Percentiles rank a stretch among this genome's conserved stretches.
Evolutionary conservation across 2,797 vertebrate genomes (phyloP).

Genomic region (Discoglossus pictus): DNA sequence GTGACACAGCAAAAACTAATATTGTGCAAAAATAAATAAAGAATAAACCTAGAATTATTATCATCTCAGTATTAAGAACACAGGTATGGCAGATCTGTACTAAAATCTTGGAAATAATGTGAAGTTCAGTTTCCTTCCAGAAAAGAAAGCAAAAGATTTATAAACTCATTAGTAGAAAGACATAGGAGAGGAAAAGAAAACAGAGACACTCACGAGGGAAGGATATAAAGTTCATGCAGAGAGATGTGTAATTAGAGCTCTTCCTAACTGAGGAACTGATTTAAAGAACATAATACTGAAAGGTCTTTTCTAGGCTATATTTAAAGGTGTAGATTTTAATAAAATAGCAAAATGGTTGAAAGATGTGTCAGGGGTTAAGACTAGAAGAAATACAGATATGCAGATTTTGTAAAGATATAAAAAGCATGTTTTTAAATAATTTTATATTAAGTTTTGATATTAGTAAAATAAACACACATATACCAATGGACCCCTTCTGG

Average conservation of each 20-base stretch:
- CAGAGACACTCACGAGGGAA: constrained; percentile 29
- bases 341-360: no score
- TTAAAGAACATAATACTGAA: constrained; percentile 26
- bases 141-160: constrained; percentile 35
- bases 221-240: constrained; percentile 33
- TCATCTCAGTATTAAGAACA: constrained; percentile 11
- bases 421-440: no score
- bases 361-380: no score
- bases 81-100: constrained; percentile 2
- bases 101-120: constrained; percentile 2
- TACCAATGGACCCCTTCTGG: no score
- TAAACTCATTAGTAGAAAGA: constrained; percentile 43
- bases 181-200: constrained; percentile 35
- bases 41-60: constrained; percentile 6
- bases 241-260: constrained; percentile 42
- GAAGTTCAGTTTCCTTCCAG: background rate
- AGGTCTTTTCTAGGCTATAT: background rate
- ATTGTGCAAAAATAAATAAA: constrained; percentile 19
- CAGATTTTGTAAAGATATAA: no score
- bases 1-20: constrained; percentile 28
- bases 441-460: no score
- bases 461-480: no score
- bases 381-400: no score
- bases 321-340: constrained; percentile 6
- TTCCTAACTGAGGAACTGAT: constrained; percentile 27